Evolutionary conservation across 2,888 invertebrate genomes (phyloP).

Genomic region (Parnassius apollo): DNA sequence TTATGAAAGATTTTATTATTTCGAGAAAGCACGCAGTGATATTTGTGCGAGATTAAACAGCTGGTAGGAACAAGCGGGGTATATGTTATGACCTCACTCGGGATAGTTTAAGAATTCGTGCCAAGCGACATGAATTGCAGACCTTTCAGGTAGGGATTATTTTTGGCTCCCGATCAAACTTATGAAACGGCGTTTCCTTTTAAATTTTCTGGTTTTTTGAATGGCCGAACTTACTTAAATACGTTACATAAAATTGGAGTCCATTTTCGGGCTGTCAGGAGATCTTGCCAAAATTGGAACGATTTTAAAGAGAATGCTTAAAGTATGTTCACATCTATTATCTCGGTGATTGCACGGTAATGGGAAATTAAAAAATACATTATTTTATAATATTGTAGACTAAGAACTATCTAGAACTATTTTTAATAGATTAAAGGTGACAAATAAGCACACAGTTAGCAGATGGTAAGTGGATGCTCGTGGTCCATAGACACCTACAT

Average conservation of each 20-base stretch:
- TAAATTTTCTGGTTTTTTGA: slow-evolving; percentile 38
- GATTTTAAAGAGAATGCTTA: slow-evolving; percentile 25
- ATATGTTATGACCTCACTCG: slow-evolving; percentile 33
- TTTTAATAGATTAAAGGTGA: no score
- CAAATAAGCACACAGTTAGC: no score
- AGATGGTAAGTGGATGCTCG: no score
- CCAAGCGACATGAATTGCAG: slow-evolving; percentile 40
- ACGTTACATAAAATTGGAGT: slow-evolving; percentile 37
- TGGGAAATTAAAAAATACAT: slow-evolving; percentile 9
- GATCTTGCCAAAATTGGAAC: slow-evolving; percentile 37
- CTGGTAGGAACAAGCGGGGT: slow-evolving; percentile 14
- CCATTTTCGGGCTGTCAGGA: slow-evolving; percentile 31
- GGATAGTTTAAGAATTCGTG: slow-evolving; percentile 38
- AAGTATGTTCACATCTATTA: slow-evolving; percentile 10
- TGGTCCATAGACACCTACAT: no score
- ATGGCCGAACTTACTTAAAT: slow-evolving; percentile 40
- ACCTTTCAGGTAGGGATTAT: slow-evolving; percentile 45
- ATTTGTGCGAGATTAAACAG: not conserved
- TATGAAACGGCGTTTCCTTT: slow-evolving; percentile 43
- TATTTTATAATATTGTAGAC: no score
- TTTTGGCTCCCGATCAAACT: slow-evolving; percentile 45
- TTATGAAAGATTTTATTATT: not conserved
- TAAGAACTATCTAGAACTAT: no score
- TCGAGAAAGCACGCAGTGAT: not conserved
- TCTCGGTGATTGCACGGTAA: slow-evolving; percentile 11